Conservation (phyloP, 92 coral and sea anemone genomes). For the Phenganax subtilis region DNA sequence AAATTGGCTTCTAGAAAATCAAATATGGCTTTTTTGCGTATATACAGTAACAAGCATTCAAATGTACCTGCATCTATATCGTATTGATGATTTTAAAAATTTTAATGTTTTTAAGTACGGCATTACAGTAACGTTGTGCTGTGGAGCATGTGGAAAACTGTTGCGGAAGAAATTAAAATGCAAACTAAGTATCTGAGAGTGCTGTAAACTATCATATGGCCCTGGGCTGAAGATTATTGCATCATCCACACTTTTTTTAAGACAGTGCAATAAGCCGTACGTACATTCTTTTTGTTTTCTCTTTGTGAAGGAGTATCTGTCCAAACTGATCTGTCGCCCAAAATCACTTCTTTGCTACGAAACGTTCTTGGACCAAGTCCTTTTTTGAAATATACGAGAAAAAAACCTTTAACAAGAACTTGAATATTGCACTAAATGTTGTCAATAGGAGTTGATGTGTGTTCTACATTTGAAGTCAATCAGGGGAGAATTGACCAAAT, state of each 20-base stretch:
- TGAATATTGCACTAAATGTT: not conserved
- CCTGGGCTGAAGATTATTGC: not conserved
- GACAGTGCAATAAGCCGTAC: not conserved
- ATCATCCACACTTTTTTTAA: too few relatives aligned
- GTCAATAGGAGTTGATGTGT: not conserved
- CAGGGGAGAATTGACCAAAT: too few relatives aligned
- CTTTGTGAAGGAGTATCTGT: constrained; percentile 86
- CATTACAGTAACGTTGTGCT: too few relatives aligned
- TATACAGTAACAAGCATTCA: too few relatives aligned
- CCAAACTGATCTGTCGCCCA: constrained; percentile 96
- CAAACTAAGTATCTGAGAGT: too few relatives aligned
- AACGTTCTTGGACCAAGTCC: constrained; percentile 92
- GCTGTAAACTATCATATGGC: not conserved
- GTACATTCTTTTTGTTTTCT: constrained; percentile 54
- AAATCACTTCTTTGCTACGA: constrained; percentile 65
- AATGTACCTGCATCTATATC: too few relatives aligned
- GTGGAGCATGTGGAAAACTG: too few relatives aligned
- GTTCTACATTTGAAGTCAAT: too few relatives aligned
- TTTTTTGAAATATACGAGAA: not conserved
- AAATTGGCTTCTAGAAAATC: not conserved
- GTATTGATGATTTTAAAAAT: not conserved
- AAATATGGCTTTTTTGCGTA: too few relatives aligned
- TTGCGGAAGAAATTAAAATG: too few relatives aligned
- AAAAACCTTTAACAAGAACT: not conserved
- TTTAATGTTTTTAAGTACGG: too few relatives aligned